A percentile compares a stretch with the other conserved stretches of the same genome.
These are phyloP conservation scores for Oryzias sinensis DNA, from an alignment of 2,797 vertebrate species.

Conservation along the genomic window DNA sequence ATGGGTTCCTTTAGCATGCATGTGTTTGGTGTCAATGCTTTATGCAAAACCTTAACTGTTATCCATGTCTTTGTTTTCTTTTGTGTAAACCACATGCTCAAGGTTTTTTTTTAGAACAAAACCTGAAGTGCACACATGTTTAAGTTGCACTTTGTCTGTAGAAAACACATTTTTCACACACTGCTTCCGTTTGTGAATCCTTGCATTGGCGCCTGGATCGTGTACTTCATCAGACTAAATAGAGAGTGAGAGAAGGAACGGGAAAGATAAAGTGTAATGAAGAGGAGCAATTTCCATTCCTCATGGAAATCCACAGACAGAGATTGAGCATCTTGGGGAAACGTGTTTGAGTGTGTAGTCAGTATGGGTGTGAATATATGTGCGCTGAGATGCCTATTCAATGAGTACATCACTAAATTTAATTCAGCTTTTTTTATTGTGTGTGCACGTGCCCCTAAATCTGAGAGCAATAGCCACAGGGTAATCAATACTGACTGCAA, in stretches of 20 bases:
- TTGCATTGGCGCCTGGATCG: constrained; percentile 28
- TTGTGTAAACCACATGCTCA: background rate
- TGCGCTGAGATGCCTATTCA: constrained; percentile 16
- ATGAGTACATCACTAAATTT: constrained; percentile 8
- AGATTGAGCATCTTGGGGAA: constrained; percentile 39
- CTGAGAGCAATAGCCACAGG: constrained; percentile 30
- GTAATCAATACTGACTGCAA: constrained; percentile 67
- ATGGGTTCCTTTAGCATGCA: constrained; percentile 5
- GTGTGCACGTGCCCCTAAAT: constrained; percentile 8
- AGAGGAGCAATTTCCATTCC: constrained; percentile 47
- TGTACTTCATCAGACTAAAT: constrained; percentile 21
- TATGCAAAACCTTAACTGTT: background rate
- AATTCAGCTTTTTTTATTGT: constrained; percentile 10
- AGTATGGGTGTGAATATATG: background rate
- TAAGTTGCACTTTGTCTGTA: constrained; percentile 23
- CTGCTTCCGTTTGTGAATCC: constrained; percentile 14
- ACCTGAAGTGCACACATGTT: constrained; percentile 3
- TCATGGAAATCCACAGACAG: constrained; percentile 52
- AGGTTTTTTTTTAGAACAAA: background rate
- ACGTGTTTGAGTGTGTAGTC: constrained; percentile 5
- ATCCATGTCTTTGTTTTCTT: background rate
- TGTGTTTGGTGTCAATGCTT: constrained; percentile 6
- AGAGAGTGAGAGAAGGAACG: constrained; percentile 17
- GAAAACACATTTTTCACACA: constrained; percentile 15
- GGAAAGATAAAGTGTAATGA: constrained; percentile 34